A percentile compares a stretch with the other conserved stretches of the same genome.
Conservation (phyloP, 2,113 vertebrate species). For the Onychostoma macrolepis region DNA sequence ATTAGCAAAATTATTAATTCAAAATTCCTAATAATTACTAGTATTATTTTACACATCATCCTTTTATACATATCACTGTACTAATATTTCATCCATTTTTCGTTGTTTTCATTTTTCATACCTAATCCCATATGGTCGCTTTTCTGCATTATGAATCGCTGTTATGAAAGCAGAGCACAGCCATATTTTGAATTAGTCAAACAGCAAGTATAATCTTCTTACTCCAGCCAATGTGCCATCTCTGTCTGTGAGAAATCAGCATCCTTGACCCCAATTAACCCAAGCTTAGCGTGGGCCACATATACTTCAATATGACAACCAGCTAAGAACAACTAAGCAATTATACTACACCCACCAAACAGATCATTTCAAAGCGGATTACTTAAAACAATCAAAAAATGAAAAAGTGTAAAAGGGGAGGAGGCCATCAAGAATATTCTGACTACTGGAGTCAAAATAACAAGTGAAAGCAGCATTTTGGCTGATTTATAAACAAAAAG, state of each 20-base stretch:
- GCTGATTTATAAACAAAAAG: neutral
- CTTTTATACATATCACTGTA: neutral
- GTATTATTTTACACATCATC: neutral
- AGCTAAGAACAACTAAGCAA: constrained; percentile 30
- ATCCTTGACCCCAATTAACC: constrained; percentile 66
- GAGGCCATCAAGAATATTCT: constrained; percentile 18
- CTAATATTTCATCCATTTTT: constrained; percentile 52
- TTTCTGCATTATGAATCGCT: constrained; percentile 48
- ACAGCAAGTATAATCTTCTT: constrained; percentile 66
- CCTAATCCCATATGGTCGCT: constrained; percentile 58
- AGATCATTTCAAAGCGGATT: constrained; percentile 46
- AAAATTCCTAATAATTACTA: neutral
- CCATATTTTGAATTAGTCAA: constrained; percentile 64
- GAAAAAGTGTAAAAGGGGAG: constrained; percentile 22
- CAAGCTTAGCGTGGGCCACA: constrained; percentile 41
- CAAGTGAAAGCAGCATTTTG: constrained; percentile 26
- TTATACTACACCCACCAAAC: constrained; percentile 43
- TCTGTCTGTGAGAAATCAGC: constrained; percentile 58
- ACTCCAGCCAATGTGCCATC: constrained; percentile 55
- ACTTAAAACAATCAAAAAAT: constrained; percentile 41
- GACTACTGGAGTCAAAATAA: neutral
- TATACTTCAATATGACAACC: constrained; percentile 43
- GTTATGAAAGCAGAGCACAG: constrained; percentile 30
- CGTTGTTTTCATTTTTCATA: constrained; percentile 53
- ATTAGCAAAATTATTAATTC: neutral